phyloP scores from a whole-genome alignment of 2,113 vertebrate species.

The Pao palembangensis region DNA sequence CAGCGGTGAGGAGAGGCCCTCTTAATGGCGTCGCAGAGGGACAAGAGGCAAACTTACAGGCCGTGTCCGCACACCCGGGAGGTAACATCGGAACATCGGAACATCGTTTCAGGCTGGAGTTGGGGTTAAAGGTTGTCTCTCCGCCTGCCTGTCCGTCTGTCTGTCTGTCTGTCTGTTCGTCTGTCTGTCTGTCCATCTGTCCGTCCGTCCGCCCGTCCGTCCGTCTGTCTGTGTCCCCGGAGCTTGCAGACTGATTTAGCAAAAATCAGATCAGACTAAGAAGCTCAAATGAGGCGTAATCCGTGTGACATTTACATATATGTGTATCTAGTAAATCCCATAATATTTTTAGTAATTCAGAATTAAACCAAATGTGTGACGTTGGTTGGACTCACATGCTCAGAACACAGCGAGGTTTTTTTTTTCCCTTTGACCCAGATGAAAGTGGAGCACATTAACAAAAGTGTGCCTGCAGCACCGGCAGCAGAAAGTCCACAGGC shows the following conservation, averaged over 20 bases:
- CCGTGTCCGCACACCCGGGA: neutral
- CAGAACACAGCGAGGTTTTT: constrained; percentile 5
- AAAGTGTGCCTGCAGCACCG: too few species aligned
- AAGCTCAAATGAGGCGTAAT: constrained; percentile 63
- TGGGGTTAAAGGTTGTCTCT: neutral
- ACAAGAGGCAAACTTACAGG: constrained; percentile 34
- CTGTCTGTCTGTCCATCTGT: neutral
- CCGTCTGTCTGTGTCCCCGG: constrained; percentile 8
- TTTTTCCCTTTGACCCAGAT: neutral
- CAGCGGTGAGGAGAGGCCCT: constrained; percentile 47
- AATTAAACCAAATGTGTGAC: constrained; percentile 56
- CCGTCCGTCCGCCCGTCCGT: neutral
- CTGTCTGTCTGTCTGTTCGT: constrained; percentile 1
- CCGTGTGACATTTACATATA: constrained; percentile 72
- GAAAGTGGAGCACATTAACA: neutral
- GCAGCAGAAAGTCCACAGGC: too few species aligned
- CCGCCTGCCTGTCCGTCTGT: neutral
- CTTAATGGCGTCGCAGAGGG: constrained; percentile 53
- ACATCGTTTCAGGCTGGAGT: neutral
- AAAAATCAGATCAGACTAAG: constrained; percentile 70
- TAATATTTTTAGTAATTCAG: constrained; percentile 63
- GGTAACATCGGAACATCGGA: neutral
- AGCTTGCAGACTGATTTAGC: constrained; percentile 62
- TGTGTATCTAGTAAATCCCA: constrained; percentile 60
- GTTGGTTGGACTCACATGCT: constrained; percentile 33